These are phyloP conservation scores for Dendrocincla tyrannina DNA, from an alignment of 2,797 vertebrate species.

Conservation along the genomic window DNA sequence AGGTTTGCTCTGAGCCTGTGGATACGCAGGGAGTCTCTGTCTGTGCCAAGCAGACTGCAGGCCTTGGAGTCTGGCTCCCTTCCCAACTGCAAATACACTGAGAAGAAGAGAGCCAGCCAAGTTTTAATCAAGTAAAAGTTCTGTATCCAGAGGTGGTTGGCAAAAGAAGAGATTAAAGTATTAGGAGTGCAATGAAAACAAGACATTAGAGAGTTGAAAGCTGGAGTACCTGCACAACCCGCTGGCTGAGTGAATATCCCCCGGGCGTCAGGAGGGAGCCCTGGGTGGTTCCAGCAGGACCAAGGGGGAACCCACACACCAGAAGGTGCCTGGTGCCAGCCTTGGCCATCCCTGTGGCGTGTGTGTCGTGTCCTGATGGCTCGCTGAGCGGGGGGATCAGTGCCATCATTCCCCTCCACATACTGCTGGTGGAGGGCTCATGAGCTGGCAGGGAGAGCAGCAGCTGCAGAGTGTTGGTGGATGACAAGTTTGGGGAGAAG, in stretches of 20 bases:
- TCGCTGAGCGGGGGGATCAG: not conserved
- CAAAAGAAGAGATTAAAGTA: slow-evolving; percentile 64
- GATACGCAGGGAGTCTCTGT: slow-evolving; percentile 13
- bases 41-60: slow-evolving; percentile 59
- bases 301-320: not conserved
- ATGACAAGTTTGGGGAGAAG: slow-evolving; percentile 46
- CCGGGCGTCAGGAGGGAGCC: not conserved
- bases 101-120: slow-evolving; percentile 51
- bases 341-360: slow-evolving; percentile 4
- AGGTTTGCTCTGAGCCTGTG: slow-evolving; percentile 21
- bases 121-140: slow-evolving; percentile 68
- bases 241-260: slow-evolving; percentile 48
- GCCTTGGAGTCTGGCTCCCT: slow-evolving; percentile 52
- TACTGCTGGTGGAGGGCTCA: slow-evolving; percentile 17
- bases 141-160: slow-evolving; percentile 64
- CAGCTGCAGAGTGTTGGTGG: slow-evolving; percentile 67
- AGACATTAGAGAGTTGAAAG: slow-evolving; percentile 65
- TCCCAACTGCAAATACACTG: slow-evolving; percentile 54
- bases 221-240: slow-evolving; percentile 59
- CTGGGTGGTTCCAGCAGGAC: not conserved
- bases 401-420: slow-evolving; percentile 30
- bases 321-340: not conserved
- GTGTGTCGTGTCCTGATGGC: not conserved
- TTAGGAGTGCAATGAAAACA: slow-evolving; percentile 66
- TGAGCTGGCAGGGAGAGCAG: slow-evolving; percentile 35